Conservation (phyloP, 2,113 vertebrate species). For the Mormoops blainvillei region DNA sequence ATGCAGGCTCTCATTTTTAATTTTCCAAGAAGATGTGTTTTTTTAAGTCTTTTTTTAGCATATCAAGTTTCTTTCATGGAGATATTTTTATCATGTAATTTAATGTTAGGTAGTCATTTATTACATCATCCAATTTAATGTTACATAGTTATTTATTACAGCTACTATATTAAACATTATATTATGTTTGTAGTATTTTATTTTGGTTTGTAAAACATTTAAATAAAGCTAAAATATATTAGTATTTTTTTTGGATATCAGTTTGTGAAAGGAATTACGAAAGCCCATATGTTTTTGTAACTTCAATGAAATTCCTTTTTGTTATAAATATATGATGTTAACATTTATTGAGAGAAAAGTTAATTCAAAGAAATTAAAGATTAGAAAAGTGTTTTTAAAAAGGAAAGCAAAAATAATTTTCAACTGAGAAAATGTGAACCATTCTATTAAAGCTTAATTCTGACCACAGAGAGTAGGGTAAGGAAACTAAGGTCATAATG, state of each 20-base stretch:
- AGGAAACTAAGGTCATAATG: background rate
- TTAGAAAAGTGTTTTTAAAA: background rate
- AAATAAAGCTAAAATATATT: background rate
- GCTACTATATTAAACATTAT: background rate
- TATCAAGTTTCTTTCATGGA: background rate
- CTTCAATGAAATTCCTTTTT: background rate
- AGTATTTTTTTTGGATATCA: background rate
- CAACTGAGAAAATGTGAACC: background rate
- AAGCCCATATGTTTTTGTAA: background rate
- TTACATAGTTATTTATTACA: background rate
- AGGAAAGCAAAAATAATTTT: slow-evolving; percentile 6
- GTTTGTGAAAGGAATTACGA: background rate
- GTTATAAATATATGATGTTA: background rate
- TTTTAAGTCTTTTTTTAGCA: slow-evolving; percentile 21
- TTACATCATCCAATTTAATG: background rate
- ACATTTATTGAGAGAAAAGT: background rate
- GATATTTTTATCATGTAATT: slow-evolving; percentile 8
- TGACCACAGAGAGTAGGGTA: background rate
- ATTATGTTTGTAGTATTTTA: background rate
- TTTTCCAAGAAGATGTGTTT: background rate
- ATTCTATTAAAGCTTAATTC: background rate
- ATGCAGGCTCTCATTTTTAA: background rate
- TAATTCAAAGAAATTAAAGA: background rate
- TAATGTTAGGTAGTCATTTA: background rate
- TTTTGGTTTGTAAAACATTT: background rate